These are phyloP conservation scores for Bovichtus diacanthus DNA, from an alignment of 2,797 vertebrate genomes.

Conservation along the genomic window DNA sequence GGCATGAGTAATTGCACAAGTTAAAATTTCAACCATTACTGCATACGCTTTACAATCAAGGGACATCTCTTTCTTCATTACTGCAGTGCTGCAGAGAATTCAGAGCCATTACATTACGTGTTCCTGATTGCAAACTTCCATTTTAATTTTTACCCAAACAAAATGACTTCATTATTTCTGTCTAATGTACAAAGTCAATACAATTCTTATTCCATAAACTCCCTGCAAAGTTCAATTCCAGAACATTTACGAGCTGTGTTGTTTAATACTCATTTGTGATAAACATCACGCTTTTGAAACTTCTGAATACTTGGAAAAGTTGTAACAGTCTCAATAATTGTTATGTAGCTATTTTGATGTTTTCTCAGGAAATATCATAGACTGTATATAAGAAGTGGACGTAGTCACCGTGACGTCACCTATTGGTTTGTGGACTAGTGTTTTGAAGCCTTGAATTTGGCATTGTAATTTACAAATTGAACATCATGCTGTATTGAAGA, in stretches of 20 bases:
- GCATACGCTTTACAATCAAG: slow-evolving; percentile 39
- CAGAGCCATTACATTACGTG: slow-evolving; percentile 31
- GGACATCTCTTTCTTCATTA: slow-evolving; percentile 64
- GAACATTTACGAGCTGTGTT: background rate
- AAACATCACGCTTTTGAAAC: background rate
- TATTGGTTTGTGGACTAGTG: too few species aligned
- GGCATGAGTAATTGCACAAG: slow-evolving; percentile 58
- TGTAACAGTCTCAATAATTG: background rate
- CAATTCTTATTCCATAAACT: slow-evolving; percentile 39
- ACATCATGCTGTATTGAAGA: too few species aligned
- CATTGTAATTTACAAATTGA: too few species aligned
- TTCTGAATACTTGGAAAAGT: slow-evolving; percentile 1
- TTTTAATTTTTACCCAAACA: slow-evolving; percentile 51
- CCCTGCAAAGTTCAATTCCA: slow-evolving; percentile 6
- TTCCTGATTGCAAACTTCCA: slow-evolving; percentile 49
- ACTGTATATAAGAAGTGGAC: too few species aligned
- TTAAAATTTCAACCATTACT: slow-evolving; percentile 53
- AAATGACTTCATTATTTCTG: slow-evolving; percentile 33
- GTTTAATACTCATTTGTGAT: slow-evolving; percentile 24
- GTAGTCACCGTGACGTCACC: too few species aligned
- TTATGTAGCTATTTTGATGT: background rate
- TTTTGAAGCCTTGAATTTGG: too few species aligned
- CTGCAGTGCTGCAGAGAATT: slow-evolving; percentile 37
- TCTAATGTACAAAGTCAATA: slow-evolving; percentile 36
- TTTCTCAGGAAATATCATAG: background rate